Conservation (phyloP, 2,888 invertebrate species). For the Elegia similella region DNA sequence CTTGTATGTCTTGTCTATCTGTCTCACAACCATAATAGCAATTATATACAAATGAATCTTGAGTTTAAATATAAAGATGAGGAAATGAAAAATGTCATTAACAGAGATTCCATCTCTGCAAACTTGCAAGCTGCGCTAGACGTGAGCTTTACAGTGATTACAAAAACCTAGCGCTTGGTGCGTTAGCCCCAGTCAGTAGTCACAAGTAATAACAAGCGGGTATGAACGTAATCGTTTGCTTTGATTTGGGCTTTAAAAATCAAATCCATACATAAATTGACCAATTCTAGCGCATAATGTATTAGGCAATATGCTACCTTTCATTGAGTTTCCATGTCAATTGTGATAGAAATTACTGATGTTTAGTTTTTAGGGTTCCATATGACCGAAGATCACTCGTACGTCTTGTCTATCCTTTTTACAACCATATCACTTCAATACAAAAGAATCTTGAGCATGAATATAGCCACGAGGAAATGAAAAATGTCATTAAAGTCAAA, state of each 20-base stretch:
- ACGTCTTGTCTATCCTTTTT: too few relatives aligned
- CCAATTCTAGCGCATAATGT: too few relatives aligned
- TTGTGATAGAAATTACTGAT: too few relatives aligned
- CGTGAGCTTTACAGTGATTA: neutral
- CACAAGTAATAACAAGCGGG: neutral
- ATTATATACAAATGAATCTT: neutral
- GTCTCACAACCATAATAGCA: neutral
- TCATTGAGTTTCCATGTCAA: too few relatives aligned
- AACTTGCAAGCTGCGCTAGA: neutral
- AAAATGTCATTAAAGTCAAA: too few relatives aligned
- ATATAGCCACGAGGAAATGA: neutral
- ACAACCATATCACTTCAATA: neutral
- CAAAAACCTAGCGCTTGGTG: neutral
- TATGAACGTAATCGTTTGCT: too few relatives aligned
- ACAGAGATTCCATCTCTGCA: neutral
- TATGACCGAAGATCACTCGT: too few relatives aligned
- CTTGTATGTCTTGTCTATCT: too few relatives aligned
- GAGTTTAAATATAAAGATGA: neutral
- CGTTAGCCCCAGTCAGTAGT: neutral
- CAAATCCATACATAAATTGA: too few relatives aligned
- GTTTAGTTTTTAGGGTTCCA: too few relatives aligned
- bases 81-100: conserved; percentile 4
- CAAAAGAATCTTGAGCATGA: neutral
- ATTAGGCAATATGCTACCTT: too few relatives aligned
- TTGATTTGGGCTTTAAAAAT: too few relatives aligned